These are phyloP conservation scores for Strongylocentrotus purpuratus DNA, from an alignment of 35 echinoderm and acorn worm species.

Conservation along the genomic window DNA sequence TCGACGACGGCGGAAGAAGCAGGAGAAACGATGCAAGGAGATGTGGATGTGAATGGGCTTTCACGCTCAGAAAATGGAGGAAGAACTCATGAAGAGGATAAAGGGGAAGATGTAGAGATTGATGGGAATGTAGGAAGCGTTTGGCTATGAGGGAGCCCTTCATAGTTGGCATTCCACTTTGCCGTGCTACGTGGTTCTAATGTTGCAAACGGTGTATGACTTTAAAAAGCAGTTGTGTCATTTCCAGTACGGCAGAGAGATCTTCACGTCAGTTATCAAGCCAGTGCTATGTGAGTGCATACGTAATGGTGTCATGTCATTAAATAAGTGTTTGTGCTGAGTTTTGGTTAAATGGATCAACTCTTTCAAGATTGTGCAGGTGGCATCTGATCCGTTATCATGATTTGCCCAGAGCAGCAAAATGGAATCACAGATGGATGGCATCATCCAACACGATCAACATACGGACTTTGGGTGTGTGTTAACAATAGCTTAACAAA, in stretches of 20 bases:
- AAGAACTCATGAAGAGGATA: neutral
- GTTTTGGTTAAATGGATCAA: neutral
- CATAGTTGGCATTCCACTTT: neutral
- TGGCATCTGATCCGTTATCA: neutral
- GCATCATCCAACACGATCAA: neutral
- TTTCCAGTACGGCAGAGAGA: neutral
- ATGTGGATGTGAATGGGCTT: neutral
- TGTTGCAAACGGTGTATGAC: neutral
- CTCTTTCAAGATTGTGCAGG: neutral
- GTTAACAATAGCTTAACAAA: neutral
- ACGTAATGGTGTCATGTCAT: neutral
- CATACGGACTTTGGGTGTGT: neutral
- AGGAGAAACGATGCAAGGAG: neutral
- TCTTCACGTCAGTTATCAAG: neutral
- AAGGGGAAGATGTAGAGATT: conserved; percentile 14
- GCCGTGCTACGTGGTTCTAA: neutral
- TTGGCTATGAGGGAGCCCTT: conserved; percentile 20
- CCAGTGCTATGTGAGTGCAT: neutral
- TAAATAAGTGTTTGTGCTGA: neutral
- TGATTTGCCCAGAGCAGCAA: neutral
- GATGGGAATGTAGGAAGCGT: conserved; percentile 42
- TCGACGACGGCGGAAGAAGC: neutral
- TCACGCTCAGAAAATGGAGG: neutral
- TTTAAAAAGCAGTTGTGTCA: neutral
- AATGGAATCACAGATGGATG: neutral